Conservation (phyloP, 2,797 vertebrate genomes). For the Crenuchus spilurus region DNA sequence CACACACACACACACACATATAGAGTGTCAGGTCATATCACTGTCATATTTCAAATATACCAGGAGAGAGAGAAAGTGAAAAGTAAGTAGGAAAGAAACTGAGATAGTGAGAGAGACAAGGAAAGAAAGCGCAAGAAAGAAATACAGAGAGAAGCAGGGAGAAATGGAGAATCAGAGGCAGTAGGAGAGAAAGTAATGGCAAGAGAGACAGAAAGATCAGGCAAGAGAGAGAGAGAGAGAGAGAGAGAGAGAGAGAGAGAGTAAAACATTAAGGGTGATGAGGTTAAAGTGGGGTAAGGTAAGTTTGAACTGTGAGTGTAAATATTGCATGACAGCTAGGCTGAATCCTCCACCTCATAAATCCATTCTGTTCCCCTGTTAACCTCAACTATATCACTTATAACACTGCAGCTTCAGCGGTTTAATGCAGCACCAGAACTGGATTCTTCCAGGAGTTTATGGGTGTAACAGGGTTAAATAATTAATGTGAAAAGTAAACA, state of each 20-base stretch:
- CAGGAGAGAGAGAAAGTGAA: neutral
- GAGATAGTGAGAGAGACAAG: neutral
- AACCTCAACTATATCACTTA: neutral
- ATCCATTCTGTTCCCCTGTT: neutral
- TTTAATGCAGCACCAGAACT: neutral
- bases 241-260: neutral
- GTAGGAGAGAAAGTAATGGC: no score
- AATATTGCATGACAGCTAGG: conserved; percentile 14
- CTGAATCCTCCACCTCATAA: neutral
- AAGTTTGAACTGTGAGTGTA: conserved; percentile 14
- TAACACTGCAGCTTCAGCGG: neutral
- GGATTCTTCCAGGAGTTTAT: neutral
- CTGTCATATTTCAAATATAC: no score
- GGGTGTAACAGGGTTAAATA: neutral
- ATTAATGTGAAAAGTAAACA: neutral
- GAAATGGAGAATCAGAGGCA: neutral
- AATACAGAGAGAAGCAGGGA: neutral
- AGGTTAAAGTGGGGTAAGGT: neutral
- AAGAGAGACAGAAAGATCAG: neutral
- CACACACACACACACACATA: no score
- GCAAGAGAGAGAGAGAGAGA: neutral
- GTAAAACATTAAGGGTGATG: neutral
- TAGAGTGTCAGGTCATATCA: conserved; percentile 4
- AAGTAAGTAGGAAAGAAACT: neutral
- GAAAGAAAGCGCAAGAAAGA: neutral